These are phyloP conservation scores for Epiperipatus broadwayi DNA, from an alignment of 2,888 invertebrate species.

Conservation along the genomic window DNA sequence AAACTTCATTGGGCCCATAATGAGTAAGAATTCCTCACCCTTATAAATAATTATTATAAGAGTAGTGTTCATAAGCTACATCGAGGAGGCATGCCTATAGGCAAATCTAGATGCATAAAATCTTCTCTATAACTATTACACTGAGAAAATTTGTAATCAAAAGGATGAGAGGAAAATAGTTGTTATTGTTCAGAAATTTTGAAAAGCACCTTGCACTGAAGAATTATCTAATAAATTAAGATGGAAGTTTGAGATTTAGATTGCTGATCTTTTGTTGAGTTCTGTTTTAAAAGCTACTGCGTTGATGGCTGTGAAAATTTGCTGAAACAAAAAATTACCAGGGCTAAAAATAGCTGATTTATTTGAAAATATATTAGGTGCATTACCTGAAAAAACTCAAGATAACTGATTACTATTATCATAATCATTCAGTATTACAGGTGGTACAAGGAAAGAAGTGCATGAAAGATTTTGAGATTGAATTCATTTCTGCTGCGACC, in stretches of 20 bases:
- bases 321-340: no score
- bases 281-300: constrained; percentile 8
- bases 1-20: constrained; percentile 16
- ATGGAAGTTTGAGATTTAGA: not conserved
- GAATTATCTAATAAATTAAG: constrained; percentile 6
- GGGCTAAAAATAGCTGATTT: no score
- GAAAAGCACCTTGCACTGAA: not conserved
- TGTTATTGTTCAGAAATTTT: constrained; percentile 11
- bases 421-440: no score
- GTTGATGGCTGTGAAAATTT: no score
- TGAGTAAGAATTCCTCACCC: constrained; percentile 16
- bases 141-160: constrained; percentile 13
- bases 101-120: constrained; percentile 13
- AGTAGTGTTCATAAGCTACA: constrained; percentile 15
- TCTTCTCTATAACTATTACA: constrained; percentile 12
- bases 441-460: no score
- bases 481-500: no score
- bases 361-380: no score
- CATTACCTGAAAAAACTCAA: no score
- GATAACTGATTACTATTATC: no score
- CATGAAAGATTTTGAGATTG: no score
- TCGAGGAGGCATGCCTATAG: constrained; percentile 12
- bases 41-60: constrained; percentile 14
- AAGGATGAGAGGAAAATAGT: constrained; percentile 14
- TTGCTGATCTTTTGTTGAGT: constrained; percentile 5